phyloP scores from a whole-genome alignment of 1,140 invertebrate species.

The Metaphire vulgaris region DNA sequence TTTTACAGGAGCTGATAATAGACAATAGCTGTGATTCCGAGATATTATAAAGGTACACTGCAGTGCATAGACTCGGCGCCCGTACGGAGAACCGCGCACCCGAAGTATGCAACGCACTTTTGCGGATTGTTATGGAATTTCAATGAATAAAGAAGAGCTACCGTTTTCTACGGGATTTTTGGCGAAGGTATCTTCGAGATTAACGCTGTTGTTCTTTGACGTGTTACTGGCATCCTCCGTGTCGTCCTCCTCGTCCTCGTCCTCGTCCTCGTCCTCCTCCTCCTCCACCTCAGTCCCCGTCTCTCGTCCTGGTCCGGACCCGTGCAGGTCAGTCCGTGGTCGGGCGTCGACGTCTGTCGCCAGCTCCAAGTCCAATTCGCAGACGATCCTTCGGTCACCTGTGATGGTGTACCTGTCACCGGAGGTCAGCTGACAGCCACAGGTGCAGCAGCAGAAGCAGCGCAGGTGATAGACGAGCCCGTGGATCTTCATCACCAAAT shows the following conservation, averaged over 20 bases:
- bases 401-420: constrained; percentile 92
- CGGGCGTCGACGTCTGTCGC: background rate
- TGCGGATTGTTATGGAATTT: too few species aligned
- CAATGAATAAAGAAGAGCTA: background rate
- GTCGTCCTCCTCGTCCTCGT: background rate
- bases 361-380: constrained; percentile 88
- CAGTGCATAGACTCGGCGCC: too few species aligned
- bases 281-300: background rate
- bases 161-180: background rate
- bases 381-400: constrained; percentile 86
- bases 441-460: constrained; percentile 91
- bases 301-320: too few species aligned
- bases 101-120: too few species aligned
- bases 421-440: constrained; percentile 78
- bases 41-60: too few species aligned
- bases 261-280: background rate
- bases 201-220: background rate
- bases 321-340: too few species aligned
- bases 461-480: constrained; percentile 96
- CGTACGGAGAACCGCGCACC: background rate
- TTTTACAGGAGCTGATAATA: too few species aligned
- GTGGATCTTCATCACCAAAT: constrained; percentile 94
- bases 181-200: background rate
- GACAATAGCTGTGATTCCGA: too few species aligned
- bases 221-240: background rate